Conservation (phyloP, 2,797 vertebrate species). For the Microchirus variegatus region DNA sequence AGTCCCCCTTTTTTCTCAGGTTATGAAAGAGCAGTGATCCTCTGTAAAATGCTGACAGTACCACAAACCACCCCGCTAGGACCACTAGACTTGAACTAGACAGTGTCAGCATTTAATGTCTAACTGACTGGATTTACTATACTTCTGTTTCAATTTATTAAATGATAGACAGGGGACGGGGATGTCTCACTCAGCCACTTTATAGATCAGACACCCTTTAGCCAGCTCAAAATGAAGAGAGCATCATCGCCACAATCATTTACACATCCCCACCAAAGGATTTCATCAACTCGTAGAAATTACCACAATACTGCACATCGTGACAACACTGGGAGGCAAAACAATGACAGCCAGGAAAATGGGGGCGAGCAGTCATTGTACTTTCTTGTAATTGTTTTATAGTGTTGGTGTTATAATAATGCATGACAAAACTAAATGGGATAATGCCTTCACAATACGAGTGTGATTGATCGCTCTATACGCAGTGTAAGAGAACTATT, state of each 20-base stretch:
- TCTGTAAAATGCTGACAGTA: conserved; percentile 70
- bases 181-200: conserved; percentile 35
- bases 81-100: conserved; percentile 58
- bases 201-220: conserved; percentile 25
- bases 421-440: too few species aligned
- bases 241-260: conserved; percentile 33
- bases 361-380: too few species aligned
- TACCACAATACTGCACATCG: conserved; percentile 9
- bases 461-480: too few species aligned
- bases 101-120: conserved; percentile 67
- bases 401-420: too few species aligned
- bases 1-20: conserved; percentile 38
- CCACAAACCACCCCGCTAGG: conserved; percentile 57
- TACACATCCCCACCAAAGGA: conserved; percentile 3
- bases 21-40: conserved; percentile 60
- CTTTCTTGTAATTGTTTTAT: background rate
- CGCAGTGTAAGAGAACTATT: too few species aligned
- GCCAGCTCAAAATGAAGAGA: conserved; percentile 47
- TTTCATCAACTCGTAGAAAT: conserved; percentile 4
- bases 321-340: background rate
- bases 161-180: conserved; percentile 37
- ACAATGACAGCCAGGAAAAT: too few species aligned
- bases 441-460: too few species aligned
- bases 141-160: conserved; percentile 54
- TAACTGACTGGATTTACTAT: conserved; percentile 67